phyloP scores from a whole-genome alignment of 2,113 vertebrate species.

The Tenrec ecaudatus region DNA sequence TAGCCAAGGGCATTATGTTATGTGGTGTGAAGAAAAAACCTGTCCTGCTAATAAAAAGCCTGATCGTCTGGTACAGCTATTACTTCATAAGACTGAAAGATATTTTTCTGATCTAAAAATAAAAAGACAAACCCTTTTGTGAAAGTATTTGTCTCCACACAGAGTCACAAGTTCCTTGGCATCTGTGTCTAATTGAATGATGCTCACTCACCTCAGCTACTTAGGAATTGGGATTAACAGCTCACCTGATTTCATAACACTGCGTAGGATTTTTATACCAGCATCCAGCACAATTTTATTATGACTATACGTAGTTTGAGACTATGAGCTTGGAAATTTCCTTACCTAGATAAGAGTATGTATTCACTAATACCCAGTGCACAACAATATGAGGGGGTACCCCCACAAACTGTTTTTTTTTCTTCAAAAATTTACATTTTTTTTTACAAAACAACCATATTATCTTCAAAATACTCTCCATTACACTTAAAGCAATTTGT shows the following conservation, averaged over 20 bases:
- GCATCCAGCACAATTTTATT: background rate
- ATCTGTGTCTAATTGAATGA: background rate
- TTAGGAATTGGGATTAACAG: background rate
- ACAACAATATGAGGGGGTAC: too few species aligned
- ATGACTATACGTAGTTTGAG: background rate
- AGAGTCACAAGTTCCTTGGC: background rate
- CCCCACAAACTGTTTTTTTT: too few species aligned
- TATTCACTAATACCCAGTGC: background rate
- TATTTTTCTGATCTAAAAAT: background rate
- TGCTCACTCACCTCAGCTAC: background rate
- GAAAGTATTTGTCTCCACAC: background rate
- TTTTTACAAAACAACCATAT: too few species aligned
- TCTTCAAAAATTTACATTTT: too few species aligned
- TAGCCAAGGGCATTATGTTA: background rate
- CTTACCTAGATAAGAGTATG: background rate
- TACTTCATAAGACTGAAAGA: background rate
- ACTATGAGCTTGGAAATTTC: background rate
- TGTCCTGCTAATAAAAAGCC: background rate
- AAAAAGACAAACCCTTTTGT: background rate
- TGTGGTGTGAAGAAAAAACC: background rate
- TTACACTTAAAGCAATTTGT: too few species aligned
- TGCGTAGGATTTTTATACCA: background rate
- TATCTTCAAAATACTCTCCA: too few species aligned
- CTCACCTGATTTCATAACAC: background rate
- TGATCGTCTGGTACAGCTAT: background rate